These are phyloP conservation scores for Setipinna tenuifilis DNA, from an alignment of 2,797 vertebrate genomes.

Conservation along the genomic window DNA sequence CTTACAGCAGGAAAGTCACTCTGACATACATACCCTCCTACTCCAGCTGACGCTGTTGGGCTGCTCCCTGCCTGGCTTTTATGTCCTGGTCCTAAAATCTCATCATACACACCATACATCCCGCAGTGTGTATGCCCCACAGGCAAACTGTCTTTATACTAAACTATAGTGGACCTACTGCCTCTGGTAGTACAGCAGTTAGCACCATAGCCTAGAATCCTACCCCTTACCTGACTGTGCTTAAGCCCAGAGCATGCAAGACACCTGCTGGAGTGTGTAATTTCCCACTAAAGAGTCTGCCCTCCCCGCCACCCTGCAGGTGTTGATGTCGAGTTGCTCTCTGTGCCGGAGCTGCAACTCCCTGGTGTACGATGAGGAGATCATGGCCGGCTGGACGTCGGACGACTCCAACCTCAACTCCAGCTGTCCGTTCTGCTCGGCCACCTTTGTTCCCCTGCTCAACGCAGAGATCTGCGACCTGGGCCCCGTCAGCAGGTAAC, in stretches of 20 bases:
- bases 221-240: no score
- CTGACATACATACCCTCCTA: background rate
- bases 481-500: conserved; percentile 71
- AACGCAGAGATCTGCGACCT: conserved; percentile 85
- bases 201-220: no score
- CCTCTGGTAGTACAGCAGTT: no score
- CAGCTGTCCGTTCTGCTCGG: conserved; percentile 85
- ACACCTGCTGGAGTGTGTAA: background rate
- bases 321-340: conserved; percentile 90
- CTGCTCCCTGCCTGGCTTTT: background rate
- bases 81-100: background rate
- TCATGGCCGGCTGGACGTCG: conserved; percentile 94
- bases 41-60: background rate
- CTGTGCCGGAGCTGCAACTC: conserved; percentile 84
- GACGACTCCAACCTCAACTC: conserved; percentile 96
- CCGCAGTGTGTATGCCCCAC: no score
- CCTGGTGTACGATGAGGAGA: conserved; percentile 91
- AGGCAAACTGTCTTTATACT: background rate
- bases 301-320: conserved; percentile 64
- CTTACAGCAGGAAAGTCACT: background rate
- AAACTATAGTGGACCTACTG: background rate
- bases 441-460: conserved; percentile 88
- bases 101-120: background rate
- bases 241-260: no score
- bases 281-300: background rate